phyloP scores from a whole-genome alignment of 2,797 vertebrate species.

The Ctenochaetus hawaiiensis region DNA sequence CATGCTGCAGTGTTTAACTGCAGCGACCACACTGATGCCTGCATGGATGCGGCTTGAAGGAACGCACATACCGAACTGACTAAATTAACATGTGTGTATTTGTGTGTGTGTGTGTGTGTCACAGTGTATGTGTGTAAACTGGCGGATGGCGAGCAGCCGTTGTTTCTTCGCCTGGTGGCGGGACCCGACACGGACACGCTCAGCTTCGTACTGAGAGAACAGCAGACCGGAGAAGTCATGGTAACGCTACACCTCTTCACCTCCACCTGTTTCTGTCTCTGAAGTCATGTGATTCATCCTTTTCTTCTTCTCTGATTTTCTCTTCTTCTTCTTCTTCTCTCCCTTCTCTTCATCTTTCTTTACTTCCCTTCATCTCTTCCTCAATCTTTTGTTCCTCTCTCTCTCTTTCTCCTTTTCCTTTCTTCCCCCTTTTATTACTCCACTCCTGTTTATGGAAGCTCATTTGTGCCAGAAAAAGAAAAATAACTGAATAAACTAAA shows the following conservation, averaged over 20 bases:
- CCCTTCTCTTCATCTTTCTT: neutral
- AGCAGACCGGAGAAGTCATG: constrained; percentile 96
- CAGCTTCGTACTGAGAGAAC: constrained; percentile 95
- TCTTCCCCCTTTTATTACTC: neutral
- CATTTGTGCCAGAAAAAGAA: neutral
- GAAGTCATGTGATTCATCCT: neutral
- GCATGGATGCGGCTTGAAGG: constrained; percentile 6
- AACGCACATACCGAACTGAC: neutral
- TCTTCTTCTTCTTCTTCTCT: neutral
- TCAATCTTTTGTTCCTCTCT: neutral
- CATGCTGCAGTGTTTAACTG: constrained; percentile 6
- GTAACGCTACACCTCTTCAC: constrained; percentile 56
- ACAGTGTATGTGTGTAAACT: constrained; percentile 95
- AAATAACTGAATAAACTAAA: neutral
- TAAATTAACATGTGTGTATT: constrained; percentile 15
- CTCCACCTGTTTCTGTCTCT: neutral
- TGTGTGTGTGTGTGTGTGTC: constrained; percentile 86
- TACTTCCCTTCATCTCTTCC: no score
- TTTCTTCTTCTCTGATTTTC: neutral
- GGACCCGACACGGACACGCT: constrained; percentile 91
- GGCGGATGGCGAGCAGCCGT: constrained; percentile 92
- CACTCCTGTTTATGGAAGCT: neutral
- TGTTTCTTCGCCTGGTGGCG: constrained; percentile 93
- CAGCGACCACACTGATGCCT: constrained; percentile 19
- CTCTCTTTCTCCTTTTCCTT: neutral